phyloP scores from a whole-genome alignment of 2,797 vertebrate genomes.

The Schizopygopsis pylzovi region DNA sequence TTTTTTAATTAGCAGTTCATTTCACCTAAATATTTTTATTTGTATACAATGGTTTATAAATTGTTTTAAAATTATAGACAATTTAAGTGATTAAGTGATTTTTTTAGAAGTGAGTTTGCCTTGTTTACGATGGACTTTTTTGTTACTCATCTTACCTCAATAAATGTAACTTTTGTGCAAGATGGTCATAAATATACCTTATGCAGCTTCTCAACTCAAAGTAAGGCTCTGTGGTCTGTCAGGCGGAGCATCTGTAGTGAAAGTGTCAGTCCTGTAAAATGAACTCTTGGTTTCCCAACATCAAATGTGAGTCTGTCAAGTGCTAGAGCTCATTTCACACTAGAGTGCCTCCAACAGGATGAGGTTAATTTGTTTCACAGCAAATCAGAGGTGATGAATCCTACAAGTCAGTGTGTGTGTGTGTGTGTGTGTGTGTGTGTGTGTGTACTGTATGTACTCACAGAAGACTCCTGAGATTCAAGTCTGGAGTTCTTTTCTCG shows the following conservation, averaged over 20 bases:
- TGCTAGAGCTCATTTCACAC: slow-evolving; percentile 51
- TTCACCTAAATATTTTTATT: too few species aligned
- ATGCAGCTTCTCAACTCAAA: neutral
- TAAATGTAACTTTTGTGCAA: neutral
- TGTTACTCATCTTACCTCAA: neutral
- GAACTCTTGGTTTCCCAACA: slow-evolving; percentile 7
- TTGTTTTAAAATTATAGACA: too few species aligned
- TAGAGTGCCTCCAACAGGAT: slow-evolving; percentile 18
- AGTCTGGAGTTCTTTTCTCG: neutral
- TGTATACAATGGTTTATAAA: too few species aligned
- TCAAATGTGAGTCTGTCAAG: neutral
- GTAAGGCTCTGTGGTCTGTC: neutral
- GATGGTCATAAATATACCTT: neutral
- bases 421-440: neutral
- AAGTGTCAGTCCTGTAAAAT: neutral
- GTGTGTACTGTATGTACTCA: slow-evolving; percentile 29
- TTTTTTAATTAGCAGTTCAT: too few species aligned
- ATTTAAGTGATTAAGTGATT: neutral
- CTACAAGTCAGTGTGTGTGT: slow-evolving; percentile 16
- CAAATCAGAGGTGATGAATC: slow-evolving; percentile 6
- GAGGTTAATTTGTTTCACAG: slow-evolving; percentile 6
- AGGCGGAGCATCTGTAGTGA: neutral
- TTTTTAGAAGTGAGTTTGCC: neutral
- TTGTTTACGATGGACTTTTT: neutral
- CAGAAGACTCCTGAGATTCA: neutral